Conservation (phyloP, 1,140 invertebrate species). For the Polypedilum pembai region DNA sequence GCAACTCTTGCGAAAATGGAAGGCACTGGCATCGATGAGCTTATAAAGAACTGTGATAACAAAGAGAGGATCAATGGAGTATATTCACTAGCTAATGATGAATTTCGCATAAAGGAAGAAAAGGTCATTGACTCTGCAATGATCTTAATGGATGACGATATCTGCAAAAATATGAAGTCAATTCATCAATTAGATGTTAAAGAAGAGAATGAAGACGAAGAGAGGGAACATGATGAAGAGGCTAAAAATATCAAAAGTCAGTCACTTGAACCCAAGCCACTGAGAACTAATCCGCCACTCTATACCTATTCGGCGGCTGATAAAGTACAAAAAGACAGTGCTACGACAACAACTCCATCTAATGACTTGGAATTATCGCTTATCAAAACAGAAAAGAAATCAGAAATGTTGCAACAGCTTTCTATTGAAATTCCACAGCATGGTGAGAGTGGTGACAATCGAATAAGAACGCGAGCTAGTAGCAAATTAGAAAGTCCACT, state of each 20-base stretch:
- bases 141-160: conserved; percentile 31
- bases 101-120: conserved; percentile 33
- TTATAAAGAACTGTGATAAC: conserved; percentile 32
- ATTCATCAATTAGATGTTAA: neutral
- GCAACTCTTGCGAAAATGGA: conserved; percentile 60
- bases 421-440: conserved; percentile 41
- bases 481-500: conserved; percentile 63
- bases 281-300: conserved; percentile 60
- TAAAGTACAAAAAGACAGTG: conserved; percentile 37
- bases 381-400: conserved; percentile 29
- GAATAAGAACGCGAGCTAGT: conserved; percentile 58
- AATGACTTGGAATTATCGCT: neutral
- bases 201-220: neutral
- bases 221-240: conserved; percentile 28
- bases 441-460: conserved; percentile 34
- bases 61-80: conserved; percentile 30
- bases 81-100: conserved; percentile 31
- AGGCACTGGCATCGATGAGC: conserved; percentile 41
- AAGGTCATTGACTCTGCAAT: conserved; percentile 31
- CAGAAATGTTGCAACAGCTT: conserved; percentile 33
- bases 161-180: neutral
- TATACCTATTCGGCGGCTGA: conserved; percentile 72
- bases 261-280: conserved; percentile 57
- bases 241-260: conserved; percentile 43
- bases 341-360: conserved; percentile 33